phyloP scores from a whole-genome alignment of 2,113 vertebrate genomes.

The Sylvicapra grimmia region DNA sequence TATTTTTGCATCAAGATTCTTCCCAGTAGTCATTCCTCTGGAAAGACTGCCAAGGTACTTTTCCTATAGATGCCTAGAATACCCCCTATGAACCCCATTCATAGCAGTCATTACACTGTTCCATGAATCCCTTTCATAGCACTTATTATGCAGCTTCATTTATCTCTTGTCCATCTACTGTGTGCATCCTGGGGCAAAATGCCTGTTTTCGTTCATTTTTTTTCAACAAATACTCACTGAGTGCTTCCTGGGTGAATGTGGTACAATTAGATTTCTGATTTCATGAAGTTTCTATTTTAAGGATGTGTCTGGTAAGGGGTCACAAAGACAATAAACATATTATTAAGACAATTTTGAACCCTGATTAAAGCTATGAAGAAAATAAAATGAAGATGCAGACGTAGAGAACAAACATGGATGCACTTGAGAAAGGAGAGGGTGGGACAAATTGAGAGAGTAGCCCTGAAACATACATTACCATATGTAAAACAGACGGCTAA shows the following conservation, averaged over 20 bases:
- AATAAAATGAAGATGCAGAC: neutral
- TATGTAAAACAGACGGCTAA: neutral
- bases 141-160: neutral
- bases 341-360: neutral
- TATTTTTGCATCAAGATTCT: neutral
- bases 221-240: neutral
- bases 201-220: neutral
- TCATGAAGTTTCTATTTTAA: neutral
- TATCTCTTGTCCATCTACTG: neutral
- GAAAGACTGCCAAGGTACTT: neutral
- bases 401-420: neutral
- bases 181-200: neutral
- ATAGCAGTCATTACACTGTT: neutral
- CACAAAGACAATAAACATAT: neutral
- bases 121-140: neutral
- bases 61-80: neutral
- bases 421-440: neutral
- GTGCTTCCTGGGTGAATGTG: neutral
- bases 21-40: neutral
- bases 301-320: neutral
- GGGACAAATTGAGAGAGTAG: neutral
- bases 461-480: neutral
- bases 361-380: neutral
- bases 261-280: neutral
- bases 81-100: no score